Percentiles rank a stretch among this genome's conserved stretches.
Conservation (phyloP, 2,797 vertebrate species). For the Luscinia megarhynchos region DNA sequence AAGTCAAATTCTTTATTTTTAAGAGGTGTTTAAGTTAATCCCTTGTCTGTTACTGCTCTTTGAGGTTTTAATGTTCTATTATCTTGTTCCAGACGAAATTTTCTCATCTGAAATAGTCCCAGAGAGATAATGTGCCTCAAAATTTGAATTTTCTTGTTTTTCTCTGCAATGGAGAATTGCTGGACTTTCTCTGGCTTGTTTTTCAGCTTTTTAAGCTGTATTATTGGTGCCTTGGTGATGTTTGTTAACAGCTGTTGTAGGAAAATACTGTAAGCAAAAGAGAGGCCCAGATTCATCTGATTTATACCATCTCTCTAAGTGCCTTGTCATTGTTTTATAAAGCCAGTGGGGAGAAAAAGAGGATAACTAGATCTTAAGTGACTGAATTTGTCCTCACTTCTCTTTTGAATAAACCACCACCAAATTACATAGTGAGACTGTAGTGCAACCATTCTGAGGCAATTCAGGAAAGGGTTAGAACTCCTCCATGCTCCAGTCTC, state of each 20-base stretch:
- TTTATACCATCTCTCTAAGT: not conserved
- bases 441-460: not conserved
- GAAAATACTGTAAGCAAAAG: not conserved
- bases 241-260: not conserved
- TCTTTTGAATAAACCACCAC: conserved; percentile 39
- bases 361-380: not conserved
- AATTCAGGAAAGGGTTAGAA: conserved; percentile 38
- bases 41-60: not conserved
- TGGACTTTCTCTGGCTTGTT: not conserved
- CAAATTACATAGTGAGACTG: not conserved
- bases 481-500: not conserved
- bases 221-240: not conserved
- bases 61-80: not conserved
- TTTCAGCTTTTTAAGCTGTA: not conserved
- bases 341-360: not conserved
- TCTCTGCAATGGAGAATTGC: not conserved
- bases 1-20: conserved; percentile 35
- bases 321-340: not conserved
- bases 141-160: not conserved
- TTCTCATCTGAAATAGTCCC: not conserved
- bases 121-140: not conserved
- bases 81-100: not conserved
- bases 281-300: not conserved
- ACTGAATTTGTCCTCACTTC: conserved; percentile 32
- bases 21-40: conserved; percentile 18